Base-by-base conservation (phyloP, 2,797 vertebrate species). In the Leptodactylus fallax region DNA sequence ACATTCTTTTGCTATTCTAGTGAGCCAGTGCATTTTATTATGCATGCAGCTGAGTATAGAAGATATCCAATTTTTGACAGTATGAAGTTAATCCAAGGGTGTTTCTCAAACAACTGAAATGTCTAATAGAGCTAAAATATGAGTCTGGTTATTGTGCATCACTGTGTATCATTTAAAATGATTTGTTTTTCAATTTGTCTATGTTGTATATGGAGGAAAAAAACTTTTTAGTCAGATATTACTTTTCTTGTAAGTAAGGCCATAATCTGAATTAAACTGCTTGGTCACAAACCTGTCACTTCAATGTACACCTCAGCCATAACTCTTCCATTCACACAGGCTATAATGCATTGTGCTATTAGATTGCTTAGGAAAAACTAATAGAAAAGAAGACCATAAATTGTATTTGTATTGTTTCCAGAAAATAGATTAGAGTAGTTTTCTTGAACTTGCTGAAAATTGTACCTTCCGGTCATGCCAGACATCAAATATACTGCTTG, bases 361-460 rank as follows among this genome's bases (percentile, higher is more conserved):
- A 89, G 69, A 61, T 86, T 65, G 79, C 81, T 83, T 36, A 47
- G 58, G 58, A 85, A 65, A 67, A 81, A 55, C 78, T 77, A 81
- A 85, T 77, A 86, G 74, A 84, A 79, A 58, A 55, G 71, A 53
- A 77, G 51, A 27, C 56, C 83, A 86, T 89, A 82, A 85, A 86
- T 89, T 89, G n/a, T 65, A 13, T 51, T 72, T 78, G 58, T 77
- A 87, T 85, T 89, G 87, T 86, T 89, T 86, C 79, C 83, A 81
- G 87, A 82, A 85, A 81, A 89, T 85, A 85, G 27, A 82, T 85
- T 81, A 77, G 49, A 56, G 71, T 69, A 25, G 47, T 53, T 85
- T 61, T 82, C 79, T 81, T 79, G 21, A 36, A 81, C 60, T 51
- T 85, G 83, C 78, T 45, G 47, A 76, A 88, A 23, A 65, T 85